phyloP scores from a whole-genome alignment of 1,140 invertebrate genomes.

The Popillia japonica region DNA sequence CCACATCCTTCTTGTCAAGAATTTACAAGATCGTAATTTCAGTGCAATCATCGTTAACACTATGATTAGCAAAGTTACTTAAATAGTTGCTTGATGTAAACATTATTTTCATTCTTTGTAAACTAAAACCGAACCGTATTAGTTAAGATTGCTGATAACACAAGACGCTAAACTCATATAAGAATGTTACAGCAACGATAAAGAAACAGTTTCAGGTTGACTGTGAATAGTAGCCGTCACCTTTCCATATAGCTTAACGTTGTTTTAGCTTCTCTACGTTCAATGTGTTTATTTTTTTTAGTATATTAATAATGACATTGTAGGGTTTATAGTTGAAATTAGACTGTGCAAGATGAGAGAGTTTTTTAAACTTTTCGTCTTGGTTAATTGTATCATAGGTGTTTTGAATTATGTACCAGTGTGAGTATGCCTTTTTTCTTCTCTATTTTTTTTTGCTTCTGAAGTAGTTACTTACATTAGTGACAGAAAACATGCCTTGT shows the following conservation, averaged over 20 bases:
- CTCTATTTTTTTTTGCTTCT: background rate
- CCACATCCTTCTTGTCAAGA: background rate
- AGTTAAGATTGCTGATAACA: background rate
- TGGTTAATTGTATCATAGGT: background rate
- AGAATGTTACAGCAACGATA: background rate
- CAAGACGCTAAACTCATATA: background rate
- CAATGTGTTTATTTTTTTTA: background rate
- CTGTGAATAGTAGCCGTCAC: background rate
- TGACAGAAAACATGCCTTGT: too few relatives aligned
- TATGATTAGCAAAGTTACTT: too few relatives aligned
- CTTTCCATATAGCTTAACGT: too few relatives aligned
- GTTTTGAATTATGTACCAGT: slow-evolving; percentile 4
- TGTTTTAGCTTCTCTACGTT: background rate
- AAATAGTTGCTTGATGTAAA: too few relatives aligned
- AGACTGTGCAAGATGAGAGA: slow-evolving; percentile 19
- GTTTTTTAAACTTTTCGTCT: background rate
- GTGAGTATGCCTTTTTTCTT: background rate
- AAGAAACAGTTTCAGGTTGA: background rate
- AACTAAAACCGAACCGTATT: background rate
- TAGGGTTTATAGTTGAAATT: background rate
- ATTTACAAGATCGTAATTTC: too few relatives aligned
- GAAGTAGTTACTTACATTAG: too few relatives aligned
- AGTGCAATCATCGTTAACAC: too few relatives aligned
- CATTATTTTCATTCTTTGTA: too few relatives aligned
- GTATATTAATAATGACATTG: background rate